These are phyloP conservation scores for Platycheirus albimanus DNA, from an alignment of 2,888 invertebrate genomes.

Conservation along the genomic window DNA sequence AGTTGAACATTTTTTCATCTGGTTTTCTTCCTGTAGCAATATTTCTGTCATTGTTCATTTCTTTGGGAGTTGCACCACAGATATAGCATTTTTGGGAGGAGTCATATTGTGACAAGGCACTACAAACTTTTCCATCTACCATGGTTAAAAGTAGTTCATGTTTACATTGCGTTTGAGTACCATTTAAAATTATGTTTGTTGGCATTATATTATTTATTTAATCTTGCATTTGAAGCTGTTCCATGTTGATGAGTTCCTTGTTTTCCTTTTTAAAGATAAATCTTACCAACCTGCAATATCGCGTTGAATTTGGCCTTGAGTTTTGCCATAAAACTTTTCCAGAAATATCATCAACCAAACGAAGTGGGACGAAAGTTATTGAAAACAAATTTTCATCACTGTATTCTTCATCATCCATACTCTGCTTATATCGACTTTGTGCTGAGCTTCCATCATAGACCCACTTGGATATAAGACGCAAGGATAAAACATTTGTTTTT, in stretches of 20 bases:
- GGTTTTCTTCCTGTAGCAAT: not conserved
- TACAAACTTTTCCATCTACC: slow-evolving; percentile 40
- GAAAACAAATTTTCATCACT: slow-evolving; percentile 25
- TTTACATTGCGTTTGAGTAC: slow-evolving; percentile 6
- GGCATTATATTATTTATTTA: slow-evolving; percentile 17
- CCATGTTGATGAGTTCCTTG: slow-evolving; percentile 25
- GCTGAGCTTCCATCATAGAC: slow-evolving; percentile 1
- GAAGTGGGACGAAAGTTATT: slow-evolving; percentile 22
- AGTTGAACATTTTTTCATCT: slow-evolving; percentile 14
- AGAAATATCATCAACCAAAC: slow-evolving; percentile 18
- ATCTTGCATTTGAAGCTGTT: slow-evolving; percentile 23
- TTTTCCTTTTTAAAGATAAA: slow-evolving; percentile 35
- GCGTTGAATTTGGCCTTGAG: slow-evolving; percentile 15
- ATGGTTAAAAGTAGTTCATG: slow-evolving; percentile 26
- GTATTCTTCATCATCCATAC: slow-evolving; percentile 25
- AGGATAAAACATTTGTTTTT: slow-evolving; percentile 7
- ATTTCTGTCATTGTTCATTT: slow-evolving; percentile 18
- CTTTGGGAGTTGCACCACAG: slow-evolving; percentile 35
- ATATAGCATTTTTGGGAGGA: slow-evolving; percentile 33
- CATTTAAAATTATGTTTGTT: slow-evolving; percentile 15
- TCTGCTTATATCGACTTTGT: slow-evolving; percentile 18
- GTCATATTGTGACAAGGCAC: slow-evolving; percentile 31
- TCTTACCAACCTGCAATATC: slow-evolving; percentile 17
- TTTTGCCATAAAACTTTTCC: slow-evolving; percentile 32
- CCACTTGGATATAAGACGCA: slow-evolving; percentile 4